Evolutionary conservation across 2,888 invertebrate species (phyloP), one percentile per base, ranked within the genome.

Genomic region (Drymonia ruficornis): DNA sequence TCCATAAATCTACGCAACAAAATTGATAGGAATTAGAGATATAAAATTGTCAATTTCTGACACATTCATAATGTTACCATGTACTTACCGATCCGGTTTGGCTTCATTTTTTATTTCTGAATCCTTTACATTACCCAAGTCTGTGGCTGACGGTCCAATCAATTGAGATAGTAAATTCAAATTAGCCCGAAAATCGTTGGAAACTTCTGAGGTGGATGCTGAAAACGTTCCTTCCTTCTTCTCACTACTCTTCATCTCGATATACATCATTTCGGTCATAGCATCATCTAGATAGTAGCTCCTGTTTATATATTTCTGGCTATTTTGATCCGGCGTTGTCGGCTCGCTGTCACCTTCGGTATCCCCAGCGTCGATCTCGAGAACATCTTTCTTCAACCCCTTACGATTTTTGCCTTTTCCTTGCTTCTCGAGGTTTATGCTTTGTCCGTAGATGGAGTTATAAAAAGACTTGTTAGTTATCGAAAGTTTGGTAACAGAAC

Each of bases 401-500:
- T 70, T 82, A 40, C 65, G 71, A 6, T 50, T 49, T 58, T 70
- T 80, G 5, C 48, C 74, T 51, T 76, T 74, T 0, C 47, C 19
- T 55, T 66, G 63, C 46, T 72, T 80, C 34, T 79, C 76, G 8
- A 59, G 43, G 29, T 77, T 72, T 13, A 61, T 13, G 36, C 62
- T 71, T 28, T 87, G 82, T 0, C 91, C 91, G 55, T 89, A 92
- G 60, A 92, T 91, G 9, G 90, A 91, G 64, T 88, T 87, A 63
- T 91, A 91, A 67, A 91, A 91, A 2, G 90, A 87, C 65, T 91
- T 92, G 63, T 91, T 91, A 1, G 87, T 86, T 50, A 92, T 91
- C 1, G 91, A 89, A n/a, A 92, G 63, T 63, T 87, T 89, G 0
- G 91, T 90, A 5, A 91, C 89, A 1, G 91, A 91, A 55, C 70